phyloP scores from a whole-genome alignment of 2,113 vertebrate genomes.

The Nannospalax galili region DNA sequence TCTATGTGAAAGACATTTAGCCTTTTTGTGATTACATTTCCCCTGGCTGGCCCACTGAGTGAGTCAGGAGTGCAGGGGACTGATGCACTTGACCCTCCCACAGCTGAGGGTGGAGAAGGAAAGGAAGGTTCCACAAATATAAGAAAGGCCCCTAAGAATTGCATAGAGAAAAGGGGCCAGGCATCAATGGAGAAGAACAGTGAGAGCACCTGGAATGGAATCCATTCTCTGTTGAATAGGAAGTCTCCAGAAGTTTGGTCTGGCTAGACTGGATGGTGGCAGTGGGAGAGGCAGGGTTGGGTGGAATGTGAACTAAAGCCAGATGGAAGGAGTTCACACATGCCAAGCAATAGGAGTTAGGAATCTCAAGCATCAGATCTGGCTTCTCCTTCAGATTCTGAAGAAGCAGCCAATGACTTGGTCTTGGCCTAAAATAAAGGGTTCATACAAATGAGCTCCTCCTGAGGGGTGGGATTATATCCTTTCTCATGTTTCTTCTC shows the following conservation, averaged over 20 bases:
- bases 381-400: not conserved
- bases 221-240: not conserved
- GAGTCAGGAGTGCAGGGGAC: not conserved
- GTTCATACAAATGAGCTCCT: not conserved
- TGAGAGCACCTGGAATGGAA: not conserved
- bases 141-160: not conserved
- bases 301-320: not conserved
- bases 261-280: not conserved
- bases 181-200: not conserved
- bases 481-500: not conserved
- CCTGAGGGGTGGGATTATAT: not conserved
- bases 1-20: not conserved
- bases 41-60: not conserved
- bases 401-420: not conserved
- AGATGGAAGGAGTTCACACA: not conserved
- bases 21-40: not conserved
- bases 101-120: not conserved
- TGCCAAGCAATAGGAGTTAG: not conserved
- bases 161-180: not conserved
- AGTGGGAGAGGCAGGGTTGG: not conserved
- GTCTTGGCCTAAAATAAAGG: not conserved
- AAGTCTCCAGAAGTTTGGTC: not conserved
- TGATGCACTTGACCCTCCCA: not conserved
- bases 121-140: not conserved
- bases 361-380: not conserved